These are phyloP conservation scores for Enteromius unitaeniatus DNA, from an alignment of 2,797 vertebrate genomes.

Conservation along the genomic window DNA sequence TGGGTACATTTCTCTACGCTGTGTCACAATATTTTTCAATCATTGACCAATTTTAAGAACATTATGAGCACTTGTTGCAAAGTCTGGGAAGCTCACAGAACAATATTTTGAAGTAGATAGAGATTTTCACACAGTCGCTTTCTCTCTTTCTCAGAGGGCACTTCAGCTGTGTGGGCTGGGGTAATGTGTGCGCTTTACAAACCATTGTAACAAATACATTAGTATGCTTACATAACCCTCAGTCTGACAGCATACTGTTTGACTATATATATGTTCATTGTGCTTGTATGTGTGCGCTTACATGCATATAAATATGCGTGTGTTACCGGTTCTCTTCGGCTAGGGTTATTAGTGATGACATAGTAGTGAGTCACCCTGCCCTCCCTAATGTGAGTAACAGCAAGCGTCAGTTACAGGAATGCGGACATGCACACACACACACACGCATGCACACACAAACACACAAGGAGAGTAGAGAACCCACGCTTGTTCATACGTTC, in stretches of 20 bases:
- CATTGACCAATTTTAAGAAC: slow-evolving; percentile 59
- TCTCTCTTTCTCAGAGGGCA: slow-evolving; percentile 26
- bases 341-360: slow-evolving; percentile 80
- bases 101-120: slow-evolving; percentile 52
- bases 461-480: slow-evolving; percentile 34
- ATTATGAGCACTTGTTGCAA: slow-evolving; percentile 51
- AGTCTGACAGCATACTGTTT: slow-evolving; percentile 42
- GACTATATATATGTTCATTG: slow-evolving; percentile 50
- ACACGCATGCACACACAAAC: slow-evolving; percentile 29
- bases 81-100: slow-evolving; percentile 38
- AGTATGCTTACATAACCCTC: slow-evolving; percentile 47
- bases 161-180: slow-evolving; percentile 27
- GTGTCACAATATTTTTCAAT: slow-evolving; percentile 62
- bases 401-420: slow-evolving; percentile 84
- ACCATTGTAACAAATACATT: slow-evolving; percentile 33
- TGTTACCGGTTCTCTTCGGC: slow-evolving; percentile 37
- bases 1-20: slow-evolving; percentile 49
- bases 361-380: slow-evolving; percentile 82
- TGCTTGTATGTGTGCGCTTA: slow-evolving; percentile 35
- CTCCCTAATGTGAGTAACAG: slow-evolving; percentile 80
- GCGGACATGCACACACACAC: slow-evolving; percentile 68
- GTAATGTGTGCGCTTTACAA: not conserved
- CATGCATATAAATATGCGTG: slow-evolving; percentile 44
- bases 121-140: slow-evolving; percentile 54
- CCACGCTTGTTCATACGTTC: slow-evolving; percentile 56